These are phyloP conservation scores for Hydrochoerus hydrochaeris DNA, from an alignment of 2,113 vertebrate species.

Conservation along the genomic window DNA sequence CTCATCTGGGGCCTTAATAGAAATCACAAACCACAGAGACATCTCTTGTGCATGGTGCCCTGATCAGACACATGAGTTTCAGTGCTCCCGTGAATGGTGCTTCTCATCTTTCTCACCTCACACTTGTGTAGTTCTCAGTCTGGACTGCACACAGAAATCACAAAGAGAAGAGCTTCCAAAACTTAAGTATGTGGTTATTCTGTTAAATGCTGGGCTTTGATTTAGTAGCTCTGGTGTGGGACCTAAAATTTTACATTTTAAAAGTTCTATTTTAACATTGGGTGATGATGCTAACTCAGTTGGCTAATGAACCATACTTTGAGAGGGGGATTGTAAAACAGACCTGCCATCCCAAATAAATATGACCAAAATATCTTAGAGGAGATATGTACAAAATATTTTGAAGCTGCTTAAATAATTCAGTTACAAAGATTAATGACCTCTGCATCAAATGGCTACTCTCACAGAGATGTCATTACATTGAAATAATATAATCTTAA, in stretches of 20 bases:
- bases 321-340: not conserved
- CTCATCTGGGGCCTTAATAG: not conserved
- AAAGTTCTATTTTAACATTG: slow-evolving; percentile 1
- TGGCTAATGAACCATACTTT: not conserved
- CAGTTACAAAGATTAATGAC: not conserved
- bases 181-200: not conserved
- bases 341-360: not conserved
- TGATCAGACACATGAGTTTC: not conserved
- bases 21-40: not conserved
- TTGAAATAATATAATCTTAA: not conserved
- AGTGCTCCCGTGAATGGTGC: not conserved
- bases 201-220: not conserved
- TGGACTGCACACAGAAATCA: not conserved
- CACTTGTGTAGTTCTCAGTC: not conserved
- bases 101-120: not conserved
- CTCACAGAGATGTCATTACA: not conserved
- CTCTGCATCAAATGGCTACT: not conserved
- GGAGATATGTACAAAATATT: not conserved
- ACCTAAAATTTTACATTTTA: not conserved
- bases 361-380: not conserved
- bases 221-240: not conserved
- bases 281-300: not conserved
- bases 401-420: not conserved
- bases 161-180: not conserved
- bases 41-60: not conserved